Base-by-base conservation (phyloP, 2,888 invertebrate species). In the Myopa tessellatipennis region DNA sequence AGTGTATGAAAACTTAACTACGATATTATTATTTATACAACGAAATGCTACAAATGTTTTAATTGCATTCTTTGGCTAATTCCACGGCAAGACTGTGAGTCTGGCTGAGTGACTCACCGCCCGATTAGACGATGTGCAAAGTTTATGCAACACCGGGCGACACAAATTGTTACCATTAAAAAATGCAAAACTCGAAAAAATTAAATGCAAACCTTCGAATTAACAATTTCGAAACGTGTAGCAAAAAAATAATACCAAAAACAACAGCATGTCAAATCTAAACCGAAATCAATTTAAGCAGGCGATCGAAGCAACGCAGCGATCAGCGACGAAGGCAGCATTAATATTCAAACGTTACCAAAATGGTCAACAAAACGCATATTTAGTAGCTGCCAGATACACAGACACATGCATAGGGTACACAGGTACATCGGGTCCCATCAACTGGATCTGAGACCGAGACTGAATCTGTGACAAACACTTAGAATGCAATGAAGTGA, bases 311-410 rank as follows among this genome's bases (percentile, higher is more conserved):
- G 26, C n/a, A n/a, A 50, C 26, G 50, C 18, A n/a, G 14, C 1
- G 2, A 52, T 3, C 18, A 8, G 12, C 61, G 36, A 36, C 36
- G 34, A 55, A 6, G 16, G 45, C 60, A 12, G 61, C 69, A 75
- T 75, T 75, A 75, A 75, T 75, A 75, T 75, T 75, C 75, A 75
- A 75, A 75, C 40, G 45, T 34, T 58, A 75, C 75, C 68, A 75
- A 75, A 75, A 75, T 60, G 58, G 75, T 58, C 58, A 50, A 60
- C n/a, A 14, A 36, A 76, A 18, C 45, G 26, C 40, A 69, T 69
- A 69, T n/a, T 26, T 50, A 5, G 45, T n/a, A n/a, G 18, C 12
- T 40, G 45, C 50, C 26, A 73, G 73, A 45, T 73, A 45, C 63
- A 40, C 8, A 3, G 38, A 67, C 52, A 55, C 34, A 63, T 50